Base-by-base conservation (phyloP, 1,140 invertebrate genomes). In the Leptinotarsa texana region DNA sequence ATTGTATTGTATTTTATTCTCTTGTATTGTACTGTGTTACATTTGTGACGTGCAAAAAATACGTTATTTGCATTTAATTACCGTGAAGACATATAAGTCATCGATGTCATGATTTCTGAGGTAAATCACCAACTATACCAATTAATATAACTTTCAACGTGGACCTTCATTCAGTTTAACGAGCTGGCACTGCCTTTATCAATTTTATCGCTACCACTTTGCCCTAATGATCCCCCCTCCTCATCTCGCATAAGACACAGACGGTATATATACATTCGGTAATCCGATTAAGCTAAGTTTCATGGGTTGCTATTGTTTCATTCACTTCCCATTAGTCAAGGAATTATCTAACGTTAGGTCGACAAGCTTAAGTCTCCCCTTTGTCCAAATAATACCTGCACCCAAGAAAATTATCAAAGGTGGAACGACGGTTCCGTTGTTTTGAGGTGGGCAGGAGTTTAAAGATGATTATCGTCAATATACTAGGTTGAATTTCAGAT, bases 291-390 rank as follows among this genome's bases (percentile, higher is more conserved):
- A 17, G 63, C 18, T 65, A 27, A 65, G 63, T 65, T 65, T 65
- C 63, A 65, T 65, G 24, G 63, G 15, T 65, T 65, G 63, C 63
- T 65, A 65, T 65, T 65, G 63, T 65, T 65, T 65, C 63, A 65
- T 65, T 65, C 63, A 65, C 63, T 65, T 65, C 63, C 63, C 63
- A 65, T 65, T 65, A 65, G 63, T 65, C 4, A 65, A 65, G 63
- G 63, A 65, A 65, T 65, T 65, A 65, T 65, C 63, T 24, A 27
- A 65, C 15, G 24, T 21, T 15, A 13, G 21, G 63, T 21, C 63
- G n/a, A 65, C 21, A 65, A 27, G 63, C 63, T 65, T 22, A 65
- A 65, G 22, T 15, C 63, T 22, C 8, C 22, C 63, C 11, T 65
- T 65, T 65, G 63, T 65, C 63, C 51, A 57, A 57, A 57, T 57